Base-by-base conservation (phyloP, 2,797 vertebrate genomes). In the Argyrosomus regius region DNA sequence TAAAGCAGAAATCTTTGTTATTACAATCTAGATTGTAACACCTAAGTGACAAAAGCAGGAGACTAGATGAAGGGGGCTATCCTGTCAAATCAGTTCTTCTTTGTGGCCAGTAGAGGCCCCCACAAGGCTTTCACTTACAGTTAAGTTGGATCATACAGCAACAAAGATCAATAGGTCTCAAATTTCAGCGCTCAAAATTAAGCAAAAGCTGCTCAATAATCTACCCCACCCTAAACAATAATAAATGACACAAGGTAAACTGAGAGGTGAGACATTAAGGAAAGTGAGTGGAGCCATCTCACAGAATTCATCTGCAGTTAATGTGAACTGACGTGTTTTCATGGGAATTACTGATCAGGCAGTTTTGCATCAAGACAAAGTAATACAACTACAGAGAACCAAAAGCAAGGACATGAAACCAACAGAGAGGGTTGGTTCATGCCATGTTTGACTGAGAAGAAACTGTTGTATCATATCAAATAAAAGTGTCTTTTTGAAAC, bases 391-490 rank as follows among this genome's bases (percentile, higher is more conserved):
- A 82, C 80, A 90, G 66, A 81, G 78, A 93, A 87, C 69, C 92
- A 79, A 82, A 79, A 70, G 76, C 67, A 76, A 65, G 63, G 72
- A 91, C 57, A 52, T 58, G 57, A 89, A 65, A 82, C 74, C 76
- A 86, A 9, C 35, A 80, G 81, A 75, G 71, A 88, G 59, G 79
- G 82, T 82, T 84, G 60, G 69, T 85, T 75, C 62, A 88, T 82
- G 89, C 85, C 90, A 86, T 91, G 81, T 93, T 88, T 89, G 91
- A 90, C 89, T 80, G 86, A 91, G 61, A 89, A 88, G 79, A 90
- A 90, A 89, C 83, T 92, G 92, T 93, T 95, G 95, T 95, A 95
- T 95, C 81, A 95, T 96, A 95, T 95, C 83, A 91, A 95, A 93
- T 94, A 93, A 95, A 89, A 72, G 71, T 86, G 80, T 94, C 89